phyloP scores from a whole-genome alignment of 2,113 vertebrate species.

The Plecturocebus donacophilus region DNA sequence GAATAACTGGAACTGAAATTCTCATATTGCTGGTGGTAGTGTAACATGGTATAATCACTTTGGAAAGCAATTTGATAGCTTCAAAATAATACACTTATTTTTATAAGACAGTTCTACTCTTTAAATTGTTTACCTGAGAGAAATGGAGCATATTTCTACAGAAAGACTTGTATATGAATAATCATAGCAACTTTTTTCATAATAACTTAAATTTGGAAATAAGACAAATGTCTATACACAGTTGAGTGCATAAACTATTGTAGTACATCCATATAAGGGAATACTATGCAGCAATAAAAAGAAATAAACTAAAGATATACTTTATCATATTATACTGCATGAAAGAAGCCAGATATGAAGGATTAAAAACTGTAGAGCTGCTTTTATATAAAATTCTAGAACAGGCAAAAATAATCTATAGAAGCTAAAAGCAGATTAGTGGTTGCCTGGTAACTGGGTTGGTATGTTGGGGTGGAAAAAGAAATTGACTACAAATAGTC shows the following conservation, averaged over 20 bases:
- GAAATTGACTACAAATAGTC: neutral
- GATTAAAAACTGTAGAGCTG: neutral
- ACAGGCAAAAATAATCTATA: neutral
- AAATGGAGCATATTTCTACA: neutral
- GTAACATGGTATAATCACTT: neutral
- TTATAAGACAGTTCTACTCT: neutral
- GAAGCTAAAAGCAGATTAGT: neutral
- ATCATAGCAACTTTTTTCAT: neutral
- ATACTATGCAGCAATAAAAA: constrained; percentile 8
- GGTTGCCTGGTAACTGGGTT: neutral
- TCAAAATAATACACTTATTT: neutral
- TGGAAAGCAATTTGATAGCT: neutral
- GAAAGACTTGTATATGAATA: neutral
- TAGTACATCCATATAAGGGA: neutral
- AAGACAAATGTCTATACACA: neutral
- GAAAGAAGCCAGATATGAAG: neutral
- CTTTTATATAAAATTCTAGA: neutral
- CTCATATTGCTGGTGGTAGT: neutral
- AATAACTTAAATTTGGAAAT: neutral
- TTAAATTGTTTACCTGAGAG: neutral
- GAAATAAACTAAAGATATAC: neutral
- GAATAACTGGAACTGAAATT: neutral
- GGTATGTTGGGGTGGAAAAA: neutral
- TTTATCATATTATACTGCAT: neutral
- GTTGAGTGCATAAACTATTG: neutral